phyloP scores from a whole-genome alignment of 2,888 invertebrate species.

The Dendrolimus houi region DNA sequence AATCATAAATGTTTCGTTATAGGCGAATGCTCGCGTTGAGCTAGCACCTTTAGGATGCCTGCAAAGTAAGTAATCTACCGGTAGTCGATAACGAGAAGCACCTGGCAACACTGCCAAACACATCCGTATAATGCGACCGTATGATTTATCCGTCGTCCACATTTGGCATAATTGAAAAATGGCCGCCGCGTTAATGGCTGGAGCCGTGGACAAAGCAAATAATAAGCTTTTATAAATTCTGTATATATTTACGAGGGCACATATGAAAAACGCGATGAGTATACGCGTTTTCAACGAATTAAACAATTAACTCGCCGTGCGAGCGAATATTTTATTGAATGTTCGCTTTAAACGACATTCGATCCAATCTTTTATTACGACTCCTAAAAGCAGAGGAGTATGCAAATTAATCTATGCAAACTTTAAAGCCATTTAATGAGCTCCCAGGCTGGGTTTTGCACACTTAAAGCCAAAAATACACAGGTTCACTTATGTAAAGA shows the following conservation, averaged over 20 bases:
- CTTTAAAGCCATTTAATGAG: too few species aligned
- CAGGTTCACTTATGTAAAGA: too few species aligned
- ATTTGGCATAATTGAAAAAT: slow-evolving; percentile 75
- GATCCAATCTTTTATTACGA: too few species aligned
- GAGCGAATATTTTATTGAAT: not conserved
- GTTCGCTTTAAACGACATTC: not conserved
- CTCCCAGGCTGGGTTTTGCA: too few species aligned
- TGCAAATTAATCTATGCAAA: too few species aligned
- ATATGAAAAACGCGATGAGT: not conserved
- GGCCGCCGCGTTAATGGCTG: slow-evolving; percentile 51
- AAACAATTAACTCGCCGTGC: not conserved
- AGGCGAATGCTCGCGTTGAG: too few species aligned
- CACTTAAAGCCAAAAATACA: too few species aligned
- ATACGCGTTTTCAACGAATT: not conserved
- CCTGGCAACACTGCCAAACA: slow-evolving; percentile 3
- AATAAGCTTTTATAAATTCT: slow-evolving; percentile 39
- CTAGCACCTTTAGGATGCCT: not conserved
- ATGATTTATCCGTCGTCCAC: slow-evolving; percentile 68
- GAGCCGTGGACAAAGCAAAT: slow-evolving; percentile 50
- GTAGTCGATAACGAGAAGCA: not conserved
- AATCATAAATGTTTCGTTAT: too few species aligned
- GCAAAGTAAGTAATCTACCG: not conserved
- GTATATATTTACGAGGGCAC: not conserved
- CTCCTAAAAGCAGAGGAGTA: too few species aligned
- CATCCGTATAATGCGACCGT: slow-evolving; percentile 15